These are phyloP conservation scores for Cavia porcellus DNA, from an alignment of 2,113 vertebrate genomes.

Conservation along the genomic window DNA sequence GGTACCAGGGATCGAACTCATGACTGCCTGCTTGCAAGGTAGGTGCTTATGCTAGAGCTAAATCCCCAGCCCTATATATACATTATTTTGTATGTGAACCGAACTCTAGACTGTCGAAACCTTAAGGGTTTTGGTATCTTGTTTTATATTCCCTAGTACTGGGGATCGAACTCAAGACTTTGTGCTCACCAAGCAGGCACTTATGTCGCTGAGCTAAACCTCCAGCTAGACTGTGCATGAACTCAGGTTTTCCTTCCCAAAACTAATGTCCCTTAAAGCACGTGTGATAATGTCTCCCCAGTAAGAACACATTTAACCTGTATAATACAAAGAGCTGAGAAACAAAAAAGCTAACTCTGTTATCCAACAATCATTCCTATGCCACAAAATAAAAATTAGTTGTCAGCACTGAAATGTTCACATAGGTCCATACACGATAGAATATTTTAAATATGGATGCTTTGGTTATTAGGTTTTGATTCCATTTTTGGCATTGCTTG, in stretches of 20 bases:
- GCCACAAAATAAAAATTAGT: slow-evolving; percentile 30
- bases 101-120: slow-evolving; percentile 25
- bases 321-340: slow-evolving; percentile 36
- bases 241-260: slow-evolving; percentile 38
- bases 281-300: slow-evolving; percentile 16
- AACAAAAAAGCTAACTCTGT: slow-evolving; percentile 29
- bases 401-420: slow-evolving; percentile 28
- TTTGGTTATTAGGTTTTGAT: slow-evolving; percentile 65
- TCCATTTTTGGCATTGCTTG: slow-evolving; percentile 54
- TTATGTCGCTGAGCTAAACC: no score
- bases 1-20: no score
- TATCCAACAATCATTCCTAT: slow-evolving; percentile 30
- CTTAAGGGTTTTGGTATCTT: no score
- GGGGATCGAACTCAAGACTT: no score
- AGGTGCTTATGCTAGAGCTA: no score
- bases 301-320: slow-evolving; percentile 53
- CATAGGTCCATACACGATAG: neutral
- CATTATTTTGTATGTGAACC: slow-evolving; percentile 75
- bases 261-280: neutral
- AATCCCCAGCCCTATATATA: slow-evolving; percentile 23
- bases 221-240: slow-evolving; percentile 30
- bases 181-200: no score
- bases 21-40: no score
- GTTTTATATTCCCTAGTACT: no score
- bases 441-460: slow-evolving; percentile 46